Evolutionary conservation across 2,888 invertebrate species (phyloP).

Genomic region (Glyphotaelius pellucidus): DNA sequence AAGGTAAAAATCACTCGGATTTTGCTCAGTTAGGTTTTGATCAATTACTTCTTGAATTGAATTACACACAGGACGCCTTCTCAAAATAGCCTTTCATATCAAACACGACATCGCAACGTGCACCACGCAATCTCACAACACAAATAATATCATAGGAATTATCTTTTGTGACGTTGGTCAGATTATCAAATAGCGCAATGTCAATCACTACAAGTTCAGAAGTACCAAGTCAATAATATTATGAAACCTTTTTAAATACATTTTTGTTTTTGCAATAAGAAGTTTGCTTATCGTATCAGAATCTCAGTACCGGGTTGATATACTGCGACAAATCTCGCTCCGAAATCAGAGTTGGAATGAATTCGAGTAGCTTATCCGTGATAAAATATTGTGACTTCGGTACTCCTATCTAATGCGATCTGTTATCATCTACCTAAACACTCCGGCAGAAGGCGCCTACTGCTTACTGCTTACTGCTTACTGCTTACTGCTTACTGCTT

Average conservation of each 20-base stretch:
- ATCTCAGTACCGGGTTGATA: neutral
- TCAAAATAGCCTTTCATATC: neutral
- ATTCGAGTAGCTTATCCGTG: conserved; percentile 29
- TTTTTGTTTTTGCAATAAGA: neutral
- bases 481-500: no score
- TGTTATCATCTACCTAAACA: neutral
- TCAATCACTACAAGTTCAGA: neutral
- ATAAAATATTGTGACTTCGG: conserved; percentile 1
- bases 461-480: no score
- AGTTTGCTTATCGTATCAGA: conserved; percentile 13
- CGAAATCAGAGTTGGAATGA: conserved; percentile 28
- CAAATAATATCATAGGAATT: neutral
- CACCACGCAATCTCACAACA: neutral
- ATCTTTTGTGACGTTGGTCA: neutral
- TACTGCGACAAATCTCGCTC: neutral
- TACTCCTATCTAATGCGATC: neutral
- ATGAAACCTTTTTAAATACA: neutral
- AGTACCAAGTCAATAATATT: neutral
- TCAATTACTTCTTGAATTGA: neutral
- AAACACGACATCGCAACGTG: neutral
- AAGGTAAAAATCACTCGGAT: no score
- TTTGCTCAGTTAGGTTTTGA: no score
- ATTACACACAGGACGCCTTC: neutral
- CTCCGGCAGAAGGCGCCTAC: neutral
- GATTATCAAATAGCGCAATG: neutral